These are phyloP conservation scores for Drosophila mimica DNA, from an alignment of 2,888 invertebrate species.

Conservation along the genomic window DNA sequence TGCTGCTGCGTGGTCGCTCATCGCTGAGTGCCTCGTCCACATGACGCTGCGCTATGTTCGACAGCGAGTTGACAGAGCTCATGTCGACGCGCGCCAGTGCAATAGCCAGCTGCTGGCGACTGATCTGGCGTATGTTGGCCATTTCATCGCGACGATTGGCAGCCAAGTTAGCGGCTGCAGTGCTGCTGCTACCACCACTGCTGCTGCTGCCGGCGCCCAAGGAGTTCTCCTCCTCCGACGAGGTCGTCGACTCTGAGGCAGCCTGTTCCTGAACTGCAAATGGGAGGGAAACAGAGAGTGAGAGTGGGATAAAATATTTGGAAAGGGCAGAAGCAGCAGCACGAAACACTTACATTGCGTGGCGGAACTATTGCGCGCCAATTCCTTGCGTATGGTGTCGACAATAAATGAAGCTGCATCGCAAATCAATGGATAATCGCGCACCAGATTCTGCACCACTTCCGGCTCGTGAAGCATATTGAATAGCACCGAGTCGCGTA, in stretches of 20 bases:
- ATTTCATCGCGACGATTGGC: slow-evolving; percentile 74
- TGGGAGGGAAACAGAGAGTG: not conserved
- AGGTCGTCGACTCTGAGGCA: slow-evolving; percentile 84
- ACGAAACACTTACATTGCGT: slow-evolving; percentile 65
- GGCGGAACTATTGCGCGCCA: slow-evolving; percentile 79
- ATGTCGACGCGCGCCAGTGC: slow-evolving; percentile 82
- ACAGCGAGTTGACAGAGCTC: slow-evolving; percentile 83
- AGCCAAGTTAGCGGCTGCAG: slow-evolving; percentile 59
- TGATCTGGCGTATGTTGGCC: slow-evolving; percentile 83
- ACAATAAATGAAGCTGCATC: slow-evolving; percentile 87
- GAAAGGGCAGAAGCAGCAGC: not conserved
- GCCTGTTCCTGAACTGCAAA: slow-evolving; percentile 80
- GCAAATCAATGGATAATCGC: slow-evolving; percentile 89
- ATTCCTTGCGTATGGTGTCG: slow-evolving; percentile 83
- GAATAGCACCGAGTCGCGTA: slow-evolving; percentile 90
- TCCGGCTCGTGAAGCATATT: slow-evolving; percentile 88
- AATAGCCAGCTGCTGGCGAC: slow-evolving; percentile 83
- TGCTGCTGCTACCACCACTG: slow-evolving; percentile 65
- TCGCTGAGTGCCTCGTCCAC: slow-evolving; percentile 67
- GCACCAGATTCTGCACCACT: slow-evolving; percentile 88
- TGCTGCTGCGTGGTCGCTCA: slow-evolving; percentile 52
- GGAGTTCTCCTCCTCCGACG: slow-evolving; percentile 84
- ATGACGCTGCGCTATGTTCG: slow-evolving; percentile 84
- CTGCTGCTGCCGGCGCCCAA: slow-evolving; percentile 78
- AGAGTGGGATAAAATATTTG: not conserved